Base-by-base conservation (phyloP, 1,140 invertebrate species). In the Druon quercuslanigerum region DNA sequence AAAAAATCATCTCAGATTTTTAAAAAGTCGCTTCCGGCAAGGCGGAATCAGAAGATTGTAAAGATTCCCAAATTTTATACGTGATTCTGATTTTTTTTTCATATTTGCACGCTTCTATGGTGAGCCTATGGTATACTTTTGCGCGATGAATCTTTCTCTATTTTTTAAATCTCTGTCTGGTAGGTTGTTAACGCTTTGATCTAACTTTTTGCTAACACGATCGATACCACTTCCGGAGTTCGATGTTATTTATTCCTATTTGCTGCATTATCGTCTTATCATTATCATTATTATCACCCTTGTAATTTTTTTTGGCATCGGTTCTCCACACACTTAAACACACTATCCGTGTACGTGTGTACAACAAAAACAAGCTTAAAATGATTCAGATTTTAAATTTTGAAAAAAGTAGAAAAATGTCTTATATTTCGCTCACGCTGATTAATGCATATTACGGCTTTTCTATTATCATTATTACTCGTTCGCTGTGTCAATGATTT, bases 131-230 rank as follows among this genome's bases (percentile, higher is more conserved):
- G 82, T 88, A 83, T 85, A 84, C 78, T 84, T 82, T 78, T 83
- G 82, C 84, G 86, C 84, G 85, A 87, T 85, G 76, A 77, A 82
- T 76, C 46, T 81, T 80, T 76, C 80, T 81, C 75, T 74, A 79
- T 75, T 79, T 85, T 76, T 72, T 78, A 70, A 72, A 78, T 83
- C 82, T 86, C 79, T 88, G 84, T 88, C 84, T 88, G 81, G 87
- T 89, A 90, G 87, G 86, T 89, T 90, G 87, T 89, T 88, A 87
- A 90, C 84, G 86, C 88, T 89, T 89, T 87, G 74, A 89, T 71
- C 85, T 87, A 88, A 90, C 87, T 83, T 87, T 87, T 86, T 83
- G 86, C 87, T 90, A 90, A 90, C 87, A 87, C 81, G 72, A 88
- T 84, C 83, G 52, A 82, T 84, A 86, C 78, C 78, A 87, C 80